A percentile compares a stretch with the other conserved stretches of the same genome.
These are phyloP conservation scores for Vidua chalybeata DNA, from an alignment of 2,113 vertebrate species.

Conservation along the genomic window DNA sequence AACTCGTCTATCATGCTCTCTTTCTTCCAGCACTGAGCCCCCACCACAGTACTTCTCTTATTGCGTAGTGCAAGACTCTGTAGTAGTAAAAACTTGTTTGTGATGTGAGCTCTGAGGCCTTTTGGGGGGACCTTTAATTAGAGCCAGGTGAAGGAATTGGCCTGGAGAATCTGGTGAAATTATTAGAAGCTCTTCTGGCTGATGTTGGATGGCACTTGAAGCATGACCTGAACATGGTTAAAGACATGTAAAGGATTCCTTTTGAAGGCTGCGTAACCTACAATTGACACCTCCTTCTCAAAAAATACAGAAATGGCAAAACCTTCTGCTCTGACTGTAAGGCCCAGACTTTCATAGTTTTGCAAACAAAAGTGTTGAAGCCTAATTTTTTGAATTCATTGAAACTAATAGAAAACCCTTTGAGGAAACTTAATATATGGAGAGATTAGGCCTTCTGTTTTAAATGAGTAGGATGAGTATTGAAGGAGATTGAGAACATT, in stretches of 20 bases:
- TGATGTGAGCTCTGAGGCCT: background rate
- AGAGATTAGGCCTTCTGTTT: slow-evolving; percentile 27
- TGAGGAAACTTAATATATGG: slow-evolving; percentile 31
- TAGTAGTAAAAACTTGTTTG: background rate
- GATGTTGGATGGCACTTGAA: background rate
- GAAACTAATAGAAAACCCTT: slow-evolving; percentile 41
- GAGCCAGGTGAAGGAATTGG: background rate
- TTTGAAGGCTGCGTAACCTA: background rate
- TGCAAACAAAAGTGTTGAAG: background rate
- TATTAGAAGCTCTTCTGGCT: background rate
- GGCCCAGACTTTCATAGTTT: background rate
- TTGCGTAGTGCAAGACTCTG: background rate
- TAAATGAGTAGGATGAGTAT: background rate
- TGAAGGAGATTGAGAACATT: slow-evolving; percentile 60
- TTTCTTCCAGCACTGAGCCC: background rate
- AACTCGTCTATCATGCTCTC: background rate
- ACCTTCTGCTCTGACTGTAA: background rate
- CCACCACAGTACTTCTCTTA: background rate
- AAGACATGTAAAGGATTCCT: background rate
- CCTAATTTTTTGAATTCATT: slow-evolving; percentile 21
- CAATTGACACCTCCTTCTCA: background rate
- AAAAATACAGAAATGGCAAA: background rate
- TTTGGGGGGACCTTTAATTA: background rate
- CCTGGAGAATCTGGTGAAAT: background rate
- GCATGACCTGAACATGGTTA: background rate